Evolutionary conservation across 2,113 vertebrate genomes (phyloP), one percentile per base, ranked within the genome.

Genomic region (Nyctibius bracteatus): DNA sequence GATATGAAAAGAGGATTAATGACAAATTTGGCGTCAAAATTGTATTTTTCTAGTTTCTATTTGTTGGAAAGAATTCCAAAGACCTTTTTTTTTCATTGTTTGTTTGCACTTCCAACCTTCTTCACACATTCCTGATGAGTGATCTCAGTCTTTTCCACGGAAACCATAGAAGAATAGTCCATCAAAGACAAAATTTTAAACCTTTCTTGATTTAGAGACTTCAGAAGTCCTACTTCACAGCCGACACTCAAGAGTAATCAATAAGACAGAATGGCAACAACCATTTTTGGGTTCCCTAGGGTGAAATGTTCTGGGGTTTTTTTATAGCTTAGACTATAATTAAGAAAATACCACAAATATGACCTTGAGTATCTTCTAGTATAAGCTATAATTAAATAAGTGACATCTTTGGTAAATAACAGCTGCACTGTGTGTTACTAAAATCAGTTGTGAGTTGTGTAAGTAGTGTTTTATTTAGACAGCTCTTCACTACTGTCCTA

Each of bases 311-410:
- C 91, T 82, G 68, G 5, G 9, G 1, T 33, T 73, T 82, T 95
- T 95, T 89, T 73, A 94, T 81, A 95, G 90, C 54, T 94, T 65
- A 90, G 61, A 39, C 46, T 96, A 79, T 82, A 96, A 97, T 95
- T 97, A 96, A 93, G 72, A 97, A 96, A 97, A 74, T 91, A 72
- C n/a, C 49, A 11, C 47, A 96, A 85, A 44, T 91, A 75, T 86
- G 94, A 94, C 82, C 93, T 95, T 95, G 92, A 97, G 43, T 88
- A 94, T 91, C 39, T 96, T 86, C 63, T 97, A 74, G 74, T 49
- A 94, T 83, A 93, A 97, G 88, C 70, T 96, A 79, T 55, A 97
- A 80, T 96, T 94, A 97, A 98, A 70, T 85, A 97, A 96, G 52
- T 31, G 68, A 62, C 44, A 88, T 83, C 16, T 94, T 39, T 72